Conservation (phyloP, 2,113 vertebrate species). For the Seriola dumerili region DNA sequence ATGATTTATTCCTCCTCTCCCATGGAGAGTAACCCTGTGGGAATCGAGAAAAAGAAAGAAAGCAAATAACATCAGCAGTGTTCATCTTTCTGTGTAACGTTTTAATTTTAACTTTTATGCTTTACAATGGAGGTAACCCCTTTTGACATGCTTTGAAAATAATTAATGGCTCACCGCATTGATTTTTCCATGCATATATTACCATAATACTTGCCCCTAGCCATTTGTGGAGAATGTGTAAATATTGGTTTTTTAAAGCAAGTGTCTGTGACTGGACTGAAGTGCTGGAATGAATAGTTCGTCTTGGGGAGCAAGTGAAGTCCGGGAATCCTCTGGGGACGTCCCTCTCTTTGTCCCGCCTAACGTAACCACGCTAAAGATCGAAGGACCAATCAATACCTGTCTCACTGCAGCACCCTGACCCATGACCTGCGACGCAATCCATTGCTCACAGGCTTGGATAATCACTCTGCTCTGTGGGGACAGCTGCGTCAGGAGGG, state of each 20-base stretch:
- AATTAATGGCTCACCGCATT: slow-evolving; percentile 52
- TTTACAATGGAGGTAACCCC: slow-evolving; percentile 28
- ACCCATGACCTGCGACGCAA: slow-evolving; percentile 33
- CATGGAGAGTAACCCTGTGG: slow-evolving; percentile 6
- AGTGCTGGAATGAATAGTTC: slow-evolving; percentile 32
- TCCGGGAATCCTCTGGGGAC: slow-evolving; percentile 20
- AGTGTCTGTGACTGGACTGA: background rate
- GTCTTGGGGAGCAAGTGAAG: background rate
- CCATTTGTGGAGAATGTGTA: slow-evolving; percentile 22
- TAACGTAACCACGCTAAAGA: slow-evolving; percentile 47
- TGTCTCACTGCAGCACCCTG: slow-evolving; percentile 20
- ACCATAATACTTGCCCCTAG: slow-evolving; percentile 39
- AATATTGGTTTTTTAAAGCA: slow-evolving; percentile 42
- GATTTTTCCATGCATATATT: slow-evolving; percentile 62
- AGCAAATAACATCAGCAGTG: slow-evolving; percentile 35
- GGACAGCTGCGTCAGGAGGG: slow-evolving; percentile 35
- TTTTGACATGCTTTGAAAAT: slow-evolving; percentile 48
- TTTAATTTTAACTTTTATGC: slow-evolving; percentile 39
- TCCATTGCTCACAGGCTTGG: background rate
- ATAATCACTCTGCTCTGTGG: slow-evolving; percentile 40
- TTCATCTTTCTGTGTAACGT: slow-evolving; percentile 29
- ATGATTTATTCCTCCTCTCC: slow-evolving; percentile 36
- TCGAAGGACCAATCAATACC: slow-evolving; percentile 60
- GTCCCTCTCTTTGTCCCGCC: slow-evolving; percentile 21
- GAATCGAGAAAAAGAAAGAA: slow-evolving; percentile 7